Evolutionary conservation across 2,797 vertebrate species (phyloP).

Genomic region (Lagorchestes hirsutus): DNA sequence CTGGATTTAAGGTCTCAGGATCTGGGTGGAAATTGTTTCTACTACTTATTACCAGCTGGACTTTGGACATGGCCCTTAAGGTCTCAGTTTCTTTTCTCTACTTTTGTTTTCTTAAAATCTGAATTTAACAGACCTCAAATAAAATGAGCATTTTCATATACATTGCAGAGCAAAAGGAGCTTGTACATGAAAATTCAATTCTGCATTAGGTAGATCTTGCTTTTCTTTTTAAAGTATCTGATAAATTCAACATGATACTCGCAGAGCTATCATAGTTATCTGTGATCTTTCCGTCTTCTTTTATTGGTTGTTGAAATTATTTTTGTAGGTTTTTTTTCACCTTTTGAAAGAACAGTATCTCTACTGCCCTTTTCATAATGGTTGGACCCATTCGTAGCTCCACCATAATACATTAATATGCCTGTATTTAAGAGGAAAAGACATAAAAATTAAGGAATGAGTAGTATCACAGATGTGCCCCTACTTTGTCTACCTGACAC

Average conservation of each 20-base stretch:
- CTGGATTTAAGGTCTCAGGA: neutral
- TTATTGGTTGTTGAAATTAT: neutral
- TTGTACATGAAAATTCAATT: neutral
- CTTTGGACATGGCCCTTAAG: neutral
- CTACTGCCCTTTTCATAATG: neutral
- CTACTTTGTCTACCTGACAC: neutral
- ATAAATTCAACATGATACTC: neutral
- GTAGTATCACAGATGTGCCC: neutral
- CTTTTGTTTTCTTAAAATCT: neutral
- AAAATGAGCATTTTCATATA: neutral
- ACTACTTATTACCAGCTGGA: neutral
- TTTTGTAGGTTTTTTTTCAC: neutral
- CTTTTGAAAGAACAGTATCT: neutral
- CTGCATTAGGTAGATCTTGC: neutral
- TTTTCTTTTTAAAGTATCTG: neutral
- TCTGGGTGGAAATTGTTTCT: neutral
- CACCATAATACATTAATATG: neutral
- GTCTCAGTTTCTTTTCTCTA: neutral
- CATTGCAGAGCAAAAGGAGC: neutral
- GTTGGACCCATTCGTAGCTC: neutral
- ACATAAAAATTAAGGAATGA: neutral
- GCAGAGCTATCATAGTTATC: neutral
- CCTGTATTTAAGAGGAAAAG: neutral
- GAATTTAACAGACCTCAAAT: neutral
- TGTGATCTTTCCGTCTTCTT: neutral